phyloP scores from a whole-genome alignment of 2,113 vertebrate species.

The Epinephelus cyanopodus region DNA sequence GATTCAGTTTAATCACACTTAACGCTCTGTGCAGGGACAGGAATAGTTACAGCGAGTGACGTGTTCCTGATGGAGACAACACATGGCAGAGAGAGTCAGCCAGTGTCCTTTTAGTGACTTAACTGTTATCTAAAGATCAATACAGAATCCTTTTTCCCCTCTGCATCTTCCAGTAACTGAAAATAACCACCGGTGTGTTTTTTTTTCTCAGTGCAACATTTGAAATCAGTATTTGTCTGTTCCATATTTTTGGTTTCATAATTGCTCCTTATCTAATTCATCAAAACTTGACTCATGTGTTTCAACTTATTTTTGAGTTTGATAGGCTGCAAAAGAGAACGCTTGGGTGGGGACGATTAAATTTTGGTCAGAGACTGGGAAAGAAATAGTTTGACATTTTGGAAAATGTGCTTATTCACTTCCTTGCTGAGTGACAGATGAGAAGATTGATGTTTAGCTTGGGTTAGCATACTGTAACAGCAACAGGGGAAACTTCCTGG shows the following conservation, averaged over 20 bases:
- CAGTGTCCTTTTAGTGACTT: neutral
- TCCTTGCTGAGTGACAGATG: no score
- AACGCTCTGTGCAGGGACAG: slow-evolving; percentile 1
- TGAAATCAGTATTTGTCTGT: neutral
- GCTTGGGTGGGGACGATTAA: neutral
- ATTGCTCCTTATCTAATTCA: neutral
- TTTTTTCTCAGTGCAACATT: neutral
- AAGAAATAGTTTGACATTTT: no score
- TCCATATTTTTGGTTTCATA: neutral
- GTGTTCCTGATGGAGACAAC: slow-evolving; percentile 6
- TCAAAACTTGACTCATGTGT: neutral
- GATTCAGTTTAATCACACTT: slow-evolving; percentile 31
- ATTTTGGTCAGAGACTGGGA: neutral
- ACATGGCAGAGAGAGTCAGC: slow-evolving; percentile 2
- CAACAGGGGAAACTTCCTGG: no score
- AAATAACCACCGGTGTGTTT: neutral
- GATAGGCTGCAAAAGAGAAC: no score
- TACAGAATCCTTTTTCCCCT: neutral
- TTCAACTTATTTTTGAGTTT: neutral
- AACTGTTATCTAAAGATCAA: neutral
- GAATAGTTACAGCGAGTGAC: slow-evolving; percentile 38
- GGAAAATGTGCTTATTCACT: no score
- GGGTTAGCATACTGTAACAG: no score
- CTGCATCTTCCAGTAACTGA: neutral
- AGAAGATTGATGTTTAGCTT: no score